phyloP scores from a whole-genome alignment of 2,113 vertebrate species.

The Thermophis baileyi region DNA sequence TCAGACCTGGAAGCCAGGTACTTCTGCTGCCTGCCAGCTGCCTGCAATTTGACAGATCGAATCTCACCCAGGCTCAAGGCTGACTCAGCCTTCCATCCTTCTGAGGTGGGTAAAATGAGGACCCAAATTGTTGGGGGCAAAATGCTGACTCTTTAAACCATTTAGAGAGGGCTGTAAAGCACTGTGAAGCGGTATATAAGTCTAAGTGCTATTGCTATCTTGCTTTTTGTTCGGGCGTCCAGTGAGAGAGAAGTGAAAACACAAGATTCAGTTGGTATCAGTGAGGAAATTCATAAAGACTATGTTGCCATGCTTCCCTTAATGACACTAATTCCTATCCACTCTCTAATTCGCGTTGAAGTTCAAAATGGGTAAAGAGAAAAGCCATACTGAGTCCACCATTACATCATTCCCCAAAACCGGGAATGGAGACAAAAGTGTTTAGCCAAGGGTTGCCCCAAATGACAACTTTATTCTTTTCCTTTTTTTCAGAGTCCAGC shows the following conservation, averaged over 20 bases:
- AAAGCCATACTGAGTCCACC: not conserved
- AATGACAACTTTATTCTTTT: slow-evolving; percentile 3
- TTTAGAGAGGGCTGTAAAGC: too few species aligned
- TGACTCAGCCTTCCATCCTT: too few species aligned
- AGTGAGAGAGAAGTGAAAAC: not conserved
- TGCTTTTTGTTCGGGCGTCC: not conserved
- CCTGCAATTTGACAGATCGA: too few species aligned
- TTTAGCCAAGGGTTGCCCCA: not conserved
- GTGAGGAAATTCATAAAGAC: not conserved
- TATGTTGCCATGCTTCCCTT: not conserved
- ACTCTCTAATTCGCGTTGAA: slow-evolving; percentile 2
- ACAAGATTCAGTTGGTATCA: not conserved
- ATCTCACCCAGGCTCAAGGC: too few species aligned
- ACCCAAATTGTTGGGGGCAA: too few species aligned
- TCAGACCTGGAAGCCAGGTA: too few species aligned
- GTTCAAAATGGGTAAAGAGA: not conserved
- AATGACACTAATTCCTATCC: not conserved
- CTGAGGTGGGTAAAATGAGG: too few species aligned
- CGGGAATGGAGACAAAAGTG: not conserved
- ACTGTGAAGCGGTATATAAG: too few species aligned
- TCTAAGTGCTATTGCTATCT: too few species aligned
- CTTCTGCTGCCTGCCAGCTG: too few species aligned
- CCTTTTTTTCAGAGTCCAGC: slow-evolving; percentile 42
- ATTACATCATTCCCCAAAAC: not conserved
- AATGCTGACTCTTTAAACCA: too few species aligned